phyloP scores from a whole-genome alignment of 1,140 invertebrate genomes.

The Drosophila repleta region DNA sequence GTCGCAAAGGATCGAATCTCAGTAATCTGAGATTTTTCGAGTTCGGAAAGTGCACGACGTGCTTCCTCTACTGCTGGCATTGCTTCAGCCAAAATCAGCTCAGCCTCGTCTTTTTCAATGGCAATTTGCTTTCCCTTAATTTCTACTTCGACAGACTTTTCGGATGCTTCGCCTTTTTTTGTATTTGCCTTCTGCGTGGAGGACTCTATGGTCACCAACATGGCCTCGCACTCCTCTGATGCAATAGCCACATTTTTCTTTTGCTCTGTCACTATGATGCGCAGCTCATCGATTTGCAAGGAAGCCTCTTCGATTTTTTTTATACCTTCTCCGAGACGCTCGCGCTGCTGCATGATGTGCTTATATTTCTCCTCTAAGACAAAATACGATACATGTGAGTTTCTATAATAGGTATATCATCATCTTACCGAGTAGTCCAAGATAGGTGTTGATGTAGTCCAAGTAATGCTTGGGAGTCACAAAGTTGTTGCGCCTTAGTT shows the following conservation, averaged over 20 bases:
- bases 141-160: constrained; percentile 92
- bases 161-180: constrained; percentile 90
- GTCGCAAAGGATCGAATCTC: constrained; percentile 94
- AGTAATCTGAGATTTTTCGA: constrained; percentile 95
- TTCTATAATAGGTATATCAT: neutral
- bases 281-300: constrained; percentile 77
- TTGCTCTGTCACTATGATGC: constrained; percentile 78
- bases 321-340: constrained; percentile 84
- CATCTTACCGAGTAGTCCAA: constrained; percentile 88
- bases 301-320: constrained; percentile 82
- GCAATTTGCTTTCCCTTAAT: constrained; percentile 90
- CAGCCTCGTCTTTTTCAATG: constrained; percentile 92
- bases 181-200: constrained; percentile 88
- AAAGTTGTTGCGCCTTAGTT: constrained; percentile 91
- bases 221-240: constrained; percentile 76
- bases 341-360: constrained; percentile 84
- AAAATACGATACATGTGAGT: neutral
- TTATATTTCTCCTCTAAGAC: constrained; percentile 83
- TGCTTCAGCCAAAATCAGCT: constrained; percentile 90
- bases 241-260: constrained; percentile 78
- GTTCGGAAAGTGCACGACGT: constrained; percentile 89
- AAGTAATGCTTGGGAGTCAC: constrained; percentile 96
- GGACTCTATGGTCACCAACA: constrained; percentile 77
- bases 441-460: constrained; percentile 92
- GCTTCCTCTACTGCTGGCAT: constrained; percentile 93